Base-by-base conservation (phyloP, 1,140 invertebrate species). In the Drosophila pruinosa region DNA sequence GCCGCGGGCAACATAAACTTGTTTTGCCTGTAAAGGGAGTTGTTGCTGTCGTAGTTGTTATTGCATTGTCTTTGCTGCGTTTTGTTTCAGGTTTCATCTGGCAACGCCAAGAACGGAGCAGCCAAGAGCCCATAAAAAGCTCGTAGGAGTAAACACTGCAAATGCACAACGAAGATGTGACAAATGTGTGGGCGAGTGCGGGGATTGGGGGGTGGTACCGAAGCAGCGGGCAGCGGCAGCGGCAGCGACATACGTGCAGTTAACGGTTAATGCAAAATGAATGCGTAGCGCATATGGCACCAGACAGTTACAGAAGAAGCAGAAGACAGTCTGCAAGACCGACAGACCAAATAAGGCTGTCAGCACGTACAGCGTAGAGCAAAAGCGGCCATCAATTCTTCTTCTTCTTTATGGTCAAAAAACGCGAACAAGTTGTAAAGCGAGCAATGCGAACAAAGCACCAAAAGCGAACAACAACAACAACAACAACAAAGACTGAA, bases 1-100 rank as follows among this genome's bases (percentile, higher is more conserved):
- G 78, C 82, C 83, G 70, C 71, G 47, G 67, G 82, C 78, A 72
- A 74, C 59, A 65, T 54, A 86, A 88, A 88, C 82, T 86, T 86
- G 82, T 88, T 86, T 88, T 86, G 82, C 82, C 82, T 88, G 71
- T 86, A 88, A 82, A 88, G 82, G 82, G 82, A 88, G 82, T 81
- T 88, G 81, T 65, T 41, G 72, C 50, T 63, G 70, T 45, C 41
- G 73, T 74, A 56, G 72, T 69, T 79, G 78, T 61, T 72, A 59
- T 68, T 78, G 76, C 76, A 86, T 88, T 81, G 82, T 78, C 82
- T 88, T 64, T 71, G 73, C 67, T 71, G 73, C 67, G 78, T 88
- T 86, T 88, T 88, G 82, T 88, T 88, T 86, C 82, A 86, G 82
- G 82, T 86, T 86, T 86, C 82, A 88, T 71, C 68, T 71, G 82